A percentile compares a stretch with the other conserved stretches of the same genome.
phyloP scores from a whole-genome alignment of 2,113 vertebrate genomes.

The Poeciliopsis turrubarensis region DNA sequence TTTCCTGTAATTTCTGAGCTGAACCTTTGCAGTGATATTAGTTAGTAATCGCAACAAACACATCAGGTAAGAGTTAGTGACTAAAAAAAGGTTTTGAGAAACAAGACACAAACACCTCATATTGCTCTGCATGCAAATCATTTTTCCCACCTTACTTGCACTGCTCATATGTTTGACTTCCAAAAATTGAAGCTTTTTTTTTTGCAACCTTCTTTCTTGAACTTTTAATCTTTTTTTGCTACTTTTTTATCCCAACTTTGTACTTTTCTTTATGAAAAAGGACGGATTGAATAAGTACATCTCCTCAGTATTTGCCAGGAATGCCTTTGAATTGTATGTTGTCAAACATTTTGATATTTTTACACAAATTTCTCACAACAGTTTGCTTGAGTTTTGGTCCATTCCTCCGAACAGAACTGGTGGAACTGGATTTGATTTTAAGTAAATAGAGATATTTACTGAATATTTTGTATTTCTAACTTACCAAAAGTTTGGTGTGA shows the following conservation, averaged over 20 bases:
- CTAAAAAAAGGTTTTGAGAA: conserved; percentile 47
- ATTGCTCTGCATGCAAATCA: neutral
- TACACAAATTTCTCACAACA: no score
- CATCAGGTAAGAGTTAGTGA: conserved; percentile 27
- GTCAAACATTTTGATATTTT: no score
- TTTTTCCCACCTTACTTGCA: neutral
- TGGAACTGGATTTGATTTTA: no score
- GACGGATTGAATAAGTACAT: neutral
- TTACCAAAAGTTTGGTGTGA: no score
- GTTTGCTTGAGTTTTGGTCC: no score
- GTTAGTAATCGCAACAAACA: conserved; percentile 60
- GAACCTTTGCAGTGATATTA: conserved; percentile 33
- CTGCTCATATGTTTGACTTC: neutral
- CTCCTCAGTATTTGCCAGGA: no score
- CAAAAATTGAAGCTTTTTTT: neutral
- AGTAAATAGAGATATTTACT: no score
- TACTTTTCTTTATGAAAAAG: neutral
- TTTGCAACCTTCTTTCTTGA: neutral
- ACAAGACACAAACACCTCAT: conserved; percentile 1
- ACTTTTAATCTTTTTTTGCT: neutral
- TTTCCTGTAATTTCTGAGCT: conserved; percentile 54
- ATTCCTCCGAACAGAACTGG: no score
- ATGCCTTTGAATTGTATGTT: no score
- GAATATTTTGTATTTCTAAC: no score
- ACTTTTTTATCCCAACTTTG: neutral